These are phyloP conservation scores for Ptyas mucosa DNA, from an alignment of 2,113 vertebrate species.

Conservation along the genomic window DNA sequence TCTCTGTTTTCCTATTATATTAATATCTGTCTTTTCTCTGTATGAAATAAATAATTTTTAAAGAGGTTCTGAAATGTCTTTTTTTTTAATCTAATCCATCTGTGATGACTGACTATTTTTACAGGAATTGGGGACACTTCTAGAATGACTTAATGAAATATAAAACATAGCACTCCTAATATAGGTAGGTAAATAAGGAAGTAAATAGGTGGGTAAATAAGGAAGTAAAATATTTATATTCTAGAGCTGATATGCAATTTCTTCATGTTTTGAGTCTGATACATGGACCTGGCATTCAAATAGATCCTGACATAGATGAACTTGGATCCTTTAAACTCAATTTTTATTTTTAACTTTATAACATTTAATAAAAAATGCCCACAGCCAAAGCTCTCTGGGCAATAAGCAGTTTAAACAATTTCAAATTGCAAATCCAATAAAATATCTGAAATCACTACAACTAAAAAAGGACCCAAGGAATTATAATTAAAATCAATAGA, in stretches of 20 bases:
- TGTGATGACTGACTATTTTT: neutral
- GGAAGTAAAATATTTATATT: neutral
- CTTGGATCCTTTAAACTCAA: neutral
- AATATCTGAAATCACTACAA: neutral
- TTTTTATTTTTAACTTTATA: neutral
- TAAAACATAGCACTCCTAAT: neutral
- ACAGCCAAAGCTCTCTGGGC: neutral
- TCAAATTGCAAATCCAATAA: neutral
- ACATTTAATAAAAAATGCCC: neutral
- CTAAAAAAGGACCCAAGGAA: neutral
- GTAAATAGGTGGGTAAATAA: neutral
- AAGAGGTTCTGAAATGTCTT: neutral
- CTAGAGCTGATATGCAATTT: neutral
- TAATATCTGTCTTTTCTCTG: conserved; percentile 19
- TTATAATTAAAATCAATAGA: neutral
- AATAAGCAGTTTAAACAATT: neutral
- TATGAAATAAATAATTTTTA: conserved; percentile 22
- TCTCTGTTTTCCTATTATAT: conserved; percentile 23
- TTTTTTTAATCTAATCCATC: neutral
- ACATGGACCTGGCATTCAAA: neutral
- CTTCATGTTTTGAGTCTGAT: neutral
- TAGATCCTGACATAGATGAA: neutral
- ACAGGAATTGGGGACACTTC: neutral
- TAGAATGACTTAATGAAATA: neutral
- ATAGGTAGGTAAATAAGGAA: too few relatives aligned